Evolutionary conservation across 2,113 vertebrate genomes (phyloP).

Genomic region (Microtus montanus): DNA sequence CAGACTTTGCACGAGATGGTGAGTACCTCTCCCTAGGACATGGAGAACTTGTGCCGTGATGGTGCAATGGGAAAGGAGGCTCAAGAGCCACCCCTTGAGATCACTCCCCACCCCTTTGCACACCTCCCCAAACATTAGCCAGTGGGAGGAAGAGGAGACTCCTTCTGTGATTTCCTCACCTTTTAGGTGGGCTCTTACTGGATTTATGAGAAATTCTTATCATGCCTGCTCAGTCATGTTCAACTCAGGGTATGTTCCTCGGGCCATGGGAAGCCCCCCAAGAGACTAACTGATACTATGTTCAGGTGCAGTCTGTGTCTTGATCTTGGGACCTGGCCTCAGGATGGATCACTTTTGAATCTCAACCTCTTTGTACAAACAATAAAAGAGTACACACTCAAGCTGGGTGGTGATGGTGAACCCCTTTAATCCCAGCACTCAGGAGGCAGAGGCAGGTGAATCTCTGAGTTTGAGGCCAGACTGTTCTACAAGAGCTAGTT

Average conservation of each 20-base stretch:
- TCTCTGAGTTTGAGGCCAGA: no score
- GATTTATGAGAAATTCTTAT: slow-evolving; percentile 1
- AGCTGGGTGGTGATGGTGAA: not conserved
- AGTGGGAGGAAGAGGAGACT: not conserved
- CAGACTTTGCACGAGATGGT: not conserved
- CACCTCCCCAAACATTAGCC: no score
- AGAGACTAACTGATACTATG: not conserved
- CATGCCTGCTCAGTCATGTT: not conserved
- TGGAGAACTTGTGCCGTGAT: rapidly evolving
- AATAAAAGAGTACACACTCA: no score
- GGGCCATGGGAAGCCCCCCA: not conserved
- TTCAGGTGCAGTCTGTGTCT: not conserved
- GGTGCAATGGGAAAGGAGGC: no score
- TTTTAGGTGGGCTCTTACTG: not conserved
- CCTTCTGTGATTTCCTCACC: not conserved
- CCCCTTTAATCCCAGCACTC: no score
- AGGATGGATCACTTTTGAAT: not conserved
- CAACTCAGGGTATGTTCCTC: not conserved
- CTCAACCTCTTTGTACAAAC: not conserved
- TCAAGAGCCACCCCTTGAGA: not conserved
- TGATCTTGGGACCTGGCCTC: not conserved
- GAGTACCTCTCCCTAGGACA: not conserved
- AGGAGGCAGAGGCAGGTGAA: no score
- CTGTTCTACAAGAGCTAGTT: no score
- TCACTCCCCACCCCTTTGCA: not conserved